Evolutionary conservation across 2,113 vertebrate species (phyloP).

Genomic region (Cyprinodon tularosa): DNA sequence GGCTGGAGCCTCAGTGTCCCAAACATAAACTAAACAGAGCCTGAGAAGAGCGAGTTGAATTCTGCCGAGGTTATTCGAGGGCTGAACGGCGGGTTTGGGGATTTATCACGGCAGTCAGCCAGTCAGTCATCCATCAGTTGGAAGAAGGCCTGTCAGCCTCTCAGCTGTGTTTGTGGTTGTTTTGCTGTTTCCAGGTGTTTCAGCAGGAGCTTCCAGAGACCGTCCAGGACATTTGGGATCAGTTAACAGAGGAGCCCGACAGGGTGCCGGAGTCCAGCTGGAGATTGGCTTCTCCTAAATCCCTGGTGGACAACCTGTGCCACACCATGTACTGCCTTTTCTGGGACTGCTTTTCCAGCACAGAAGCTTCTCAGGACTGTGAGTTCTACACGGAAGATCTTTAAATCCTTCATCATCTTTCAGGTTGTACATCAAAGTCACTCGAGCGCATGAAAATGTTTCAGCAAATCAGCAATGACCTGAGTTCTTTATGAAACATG

Average conservation of each 20-base stretch:
- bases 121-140: background rate
- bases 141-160: background rate
- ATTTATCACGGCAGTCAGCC: no score
- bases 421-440: background rate
- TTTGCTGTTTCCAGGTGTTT: conserved; percentile 50
- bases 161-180: background rate
- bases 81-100: no score
- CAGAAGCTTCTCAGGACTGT: conserved; percentile 63
- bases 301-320: conserved; percentile 79
- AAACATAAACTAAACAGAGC: no score
- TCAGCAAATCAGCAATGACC: background rate
- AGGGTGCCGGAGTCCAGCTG: conserved; percentile 56
- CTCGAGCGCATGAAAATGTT: background rate
- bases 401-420: background rate
- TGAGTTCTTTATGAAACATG: background rate
- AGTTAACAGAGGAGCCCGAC: conserved; percentile 62
- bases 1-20: no score
- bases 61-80: no score
- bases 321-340: conserved; percentile 80
- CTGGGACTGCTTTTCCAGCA: conserved; percentile 66
- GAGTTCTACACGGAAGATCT: conserved; percentile 48
- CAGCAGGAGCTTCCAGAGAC: conserved; percentile 67
- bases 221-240: conserved; percentile 66
- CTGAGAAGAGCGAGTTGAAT: no score
- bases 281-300: conserved; percentile 74